Evolutionary conservation across 2,888 invertebrate species (phyloP).

Genomic region (Pseudococcus viburni): DNA sequence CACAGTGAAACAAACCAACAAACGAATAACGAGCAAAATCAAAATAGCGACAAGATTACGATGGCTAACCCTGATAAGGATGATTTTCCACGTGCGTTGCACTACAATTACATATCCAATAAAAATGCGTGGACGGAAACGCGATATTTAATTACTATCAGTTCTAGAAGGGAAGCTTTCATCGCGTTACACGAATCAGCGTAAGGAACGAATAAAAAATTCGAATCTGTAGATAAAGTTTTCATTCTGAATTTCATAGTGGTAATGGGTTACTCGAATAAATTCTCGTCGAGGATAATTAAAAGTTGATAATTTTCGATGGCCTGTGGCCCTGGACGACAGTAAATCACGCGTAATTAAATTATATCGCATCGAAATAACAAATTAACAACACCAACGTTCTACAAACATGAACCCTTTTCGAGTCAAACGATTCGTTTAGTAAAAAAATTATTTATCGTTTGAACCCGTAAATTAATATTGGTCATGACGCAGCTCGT

Average conservation of each 20-base stretch:
- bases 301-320: neutral
- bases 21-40: no score
- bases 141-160: neutral
- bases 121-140: neutral
- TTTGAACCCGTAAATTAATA: conserved; percentile 45
- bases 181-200: neutral
- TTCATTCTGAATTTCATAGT: neutral
- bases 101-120: neutral
- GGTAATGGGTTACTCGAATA: neutral
- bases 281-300: neutral
- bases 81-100: neutral
- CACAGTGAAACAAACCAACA: no score
- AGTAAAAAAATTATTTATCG: neutral
- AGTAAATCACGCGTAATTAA: neutral
- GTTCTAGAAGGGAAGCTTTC: neutral
- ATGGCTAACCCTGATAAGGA: neutral
- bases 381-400: neutral
- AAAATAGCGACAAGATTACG: neutral
- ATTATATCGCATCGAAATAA: conserved; percentile 17
- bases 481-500: neutral
- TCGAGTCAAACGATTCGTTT: conserved; percentile 3
- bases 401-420: neutral
- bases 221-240: neutral
- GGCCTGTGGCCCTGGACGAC: neutral
- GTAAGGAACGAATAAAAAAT: neutral